Base-by-base conservation (phyloP, 2,113 vertebrate species). In the Rhinichthys klamathensis region DNA sequence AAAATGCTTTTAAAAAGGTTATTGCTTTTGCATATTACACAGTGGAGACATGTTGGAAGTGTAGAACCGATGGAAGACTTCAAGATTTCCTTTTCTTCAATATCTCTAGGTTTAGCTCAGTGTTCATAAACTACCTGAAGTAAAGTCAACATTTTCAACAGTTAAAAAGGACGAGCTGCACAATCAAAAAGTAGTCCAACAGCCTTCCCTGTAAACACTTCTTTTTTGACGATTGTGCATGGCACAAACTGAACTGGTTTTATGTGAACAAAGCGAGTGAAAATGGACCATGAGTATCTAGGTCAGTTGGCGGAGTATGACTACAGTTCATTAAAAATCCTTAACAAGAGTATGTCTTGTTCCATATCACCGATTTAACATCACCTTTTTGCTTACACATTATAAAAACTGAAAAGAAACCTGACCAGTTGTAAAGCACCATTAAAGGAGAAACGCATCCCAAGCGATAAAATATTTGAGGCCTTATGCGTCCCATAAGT, bases 401-500 rank as follows among this genome's bases (percentile, higher is more conserved):
- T 96, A 96, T 95, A 96, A 96, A 96, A 94, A 95, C 94, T 96
- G 95, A 96, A 96, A 96, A 96, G 95, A 96, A 96, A 95, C 96
- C 95, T 95, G 96, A 97, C 96, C 94, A 96, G 94, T 96, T 94
- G 96, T 96, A 96, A 76, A 98, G 97, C 97, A 98, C 97, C 97
- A 96, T 97, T 95, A 94, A 93, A 95, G 93, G 95, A 94, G 76
- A 91, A 93, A 90, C 93, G 88, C 92, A 81, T 95, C 96, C 95
- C 95, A 92, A 90, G 60, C 69, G 84, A 87, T 88, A 80, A 78
- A 95, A 96, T 96, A 96, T 94, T 92, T 94, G 95, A 96, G 96
- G 95, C 95, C 93, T 96, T 95, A 95, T 90, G 94, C 96, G 95
- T 96, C 95, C 95, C 96, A 96, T 95, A 94, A 91, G 93, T 92